Base-by-base conservation (phyloP, 2,797 vertebrate genomes). In the Chloroceryle amazona region DNA sequence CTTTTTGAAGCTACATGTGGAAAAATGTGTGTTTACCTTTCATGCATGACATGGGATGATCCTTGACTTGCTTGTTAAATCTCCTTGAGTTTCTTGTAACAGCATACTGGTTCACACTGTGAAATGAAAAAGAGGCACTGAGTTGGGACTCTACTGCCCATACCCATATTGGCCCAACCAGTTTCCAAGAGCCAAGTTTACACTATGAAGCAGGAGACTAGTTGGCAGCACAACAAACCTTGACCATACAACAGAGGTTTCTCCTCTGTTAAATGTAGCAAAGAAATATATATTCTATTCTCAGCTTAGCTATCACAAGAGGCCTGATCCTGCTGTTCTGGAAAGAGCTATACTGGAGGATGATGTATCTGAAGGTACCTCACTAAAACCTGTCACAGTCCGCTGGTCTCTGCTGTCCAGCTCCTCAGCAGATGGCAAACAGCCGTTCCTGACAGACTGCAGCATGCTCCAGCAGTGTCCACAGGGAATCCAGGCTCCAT, bases 401-500 rank as follows among this genome's bases (percentile, higher is more conserved):
- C 14, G 39, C 35, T 70, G 80, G 28, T 83, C 70, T 37, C 47
- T 6, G 3, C 44, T 52, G 54, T 46, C 86, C 90, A 60, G 84
- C 80, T 44, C 67, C 0, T 0, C 41, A 54, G 83, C 95, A 95
- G 94, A 93, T 92, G 92, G 90, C 37, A 52, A 49, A n/a, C 81
- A 94, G 93, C 93, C 51, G 8, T 4, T 94, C 74, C 74, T 3
- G 0, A 84, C 95, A 96, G 95, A 95, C 26, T 68, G 84, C 61
- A 25, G 19, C 2, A 0, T 0, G 13, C 17, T 85, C 79, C 1
- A 0, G 47, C 79, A 28, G 65, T 0, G 0, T 76, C 89, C 26
- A 0, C 23, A 22, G 95, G 92, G 92, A 96, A 90, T 92, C 62
- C 68, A 39, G 44, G 39, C 80, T 85, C 75, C 52, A 17, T 41